Conservation (phyloP, 2,797 vertebrate species). For the Meriones psammophilus region DNA sequence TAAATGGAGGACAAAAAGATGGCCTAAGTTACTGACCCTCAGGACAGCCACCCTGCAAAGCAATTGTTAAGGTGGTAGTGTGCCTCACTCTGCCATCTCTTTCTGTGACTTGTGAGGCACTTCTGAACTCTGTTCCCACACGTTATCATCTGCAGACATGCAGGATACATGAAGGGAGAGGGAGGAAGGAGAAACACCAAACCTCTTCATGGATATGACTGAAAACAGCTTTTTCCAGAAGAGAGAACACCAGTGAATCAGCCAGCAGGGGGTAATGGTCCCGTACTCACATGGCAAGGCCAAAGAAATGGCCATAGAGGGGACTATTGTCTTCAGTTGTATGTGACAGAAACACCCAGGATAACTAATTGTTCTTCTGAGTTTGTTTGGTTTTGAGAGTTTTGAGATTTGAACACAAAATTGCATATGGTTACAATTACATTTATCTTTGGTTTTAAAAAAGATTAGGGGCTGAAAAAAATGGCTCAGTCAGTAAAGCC, state of each 20-base stretch:
- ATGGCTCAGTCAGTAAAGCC: neutral
- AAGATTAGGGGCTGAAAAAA: neutral
- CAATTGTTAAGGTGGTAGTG: conserved; percentile 34
- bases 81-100: neutral
- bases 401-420: conserved; percentile 49
- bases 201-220: neutral
- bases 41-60: conserved; percentile 1
- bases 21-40: conserved; percentile 38
- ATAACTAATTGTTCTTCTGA: conserved; percentile 2
- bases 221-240: conserved; percentile 6
- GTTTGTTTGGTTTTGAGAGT: conserved; percentile 20
- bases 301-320: neutral
- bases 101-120: conserved; percentile 41
- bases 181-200: neutral
- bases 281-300: neutral
- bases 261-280: neutral
- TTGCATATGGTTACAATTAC: conserved; percentile 17
- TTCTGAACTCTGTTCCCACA: conserved; percentile 38
- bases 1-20: conserved; percentile 61
- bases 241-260: neutral
- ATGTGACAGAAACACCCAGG: neutral
- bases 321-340: neutral
- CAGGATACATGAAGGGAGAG: neutral
- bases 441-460: neutral
- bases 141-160: conserved; percentile 2